These are phyloP conservation scores for Lasius fuliginosus DNA, from an alignment of 2,888 invertebrate species.

Conservation along the genomic window DNA sequence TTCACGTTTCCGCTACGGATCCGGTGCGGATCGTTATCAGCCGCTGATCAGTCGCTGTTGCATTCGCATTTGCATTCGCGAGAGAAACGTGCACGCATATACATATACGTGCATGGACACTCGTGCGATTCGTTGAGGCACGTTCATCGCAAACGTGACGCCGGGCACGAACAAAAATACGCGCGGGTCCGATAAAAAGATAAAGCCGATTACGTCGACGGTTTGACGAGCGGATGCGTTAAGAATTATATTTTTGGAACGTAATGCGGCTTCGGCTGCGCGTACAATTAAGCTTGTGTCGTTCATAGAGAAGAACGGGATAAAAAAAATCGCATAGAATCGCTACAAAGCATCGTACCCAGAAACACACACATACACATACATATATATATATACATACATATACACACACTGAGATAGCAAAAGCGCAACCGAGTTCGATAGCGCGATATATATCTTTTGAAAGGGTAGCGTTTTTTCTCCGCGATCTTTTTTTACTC, in stretches of 20 bases:
- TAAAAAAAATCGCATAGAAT: slow-evolving; percentile 9
- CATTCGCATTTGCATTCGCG: slow-evolving; percentile 30
- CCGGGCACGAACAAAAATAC: slow-evolving; percentile 60
- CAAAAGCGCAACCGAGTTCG: neutral
- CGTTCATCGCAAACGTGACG: slow-evolving; percentile 77
- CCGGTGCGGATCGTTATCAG: neutral
- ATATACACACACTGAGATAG: neutral
- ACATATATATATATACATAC: neutral
- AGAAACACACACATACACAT: neutral
- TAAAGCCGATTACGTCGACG: slow-evolving; percentile 65
- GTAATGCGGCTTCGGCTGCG: neutral
- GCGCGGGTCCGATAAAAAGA: slow-evolving; percentile 64
- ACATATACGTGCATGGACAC: neutral
- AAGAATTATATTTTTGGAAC: slow-evolving; percentile 56
- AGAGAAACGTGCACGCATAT: slow-evolving; percentile 41
- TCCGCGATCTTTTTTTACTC: neutral
- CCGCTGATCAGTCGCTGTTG: slow-evolving; percentile 39
- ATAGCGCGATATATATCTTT: neutral
- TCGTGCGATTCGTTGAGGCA: slow-evolving; percentile 57
- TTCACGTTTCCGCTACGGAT: slow-evolving; percentile 22
- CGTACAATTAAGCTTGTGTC: neutral
- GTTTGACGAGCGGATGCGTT: slow-evolving; percentile 51
- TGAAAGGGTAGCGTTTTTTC: neutral
- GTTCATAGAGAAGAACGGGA: slow-evolving; percentile 34
- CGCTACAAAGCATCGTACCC: neutral